phyloP scores from a whole-genome alignment of 2,113 vertebrate species.

The Gadus macrocephalus region DNA sequence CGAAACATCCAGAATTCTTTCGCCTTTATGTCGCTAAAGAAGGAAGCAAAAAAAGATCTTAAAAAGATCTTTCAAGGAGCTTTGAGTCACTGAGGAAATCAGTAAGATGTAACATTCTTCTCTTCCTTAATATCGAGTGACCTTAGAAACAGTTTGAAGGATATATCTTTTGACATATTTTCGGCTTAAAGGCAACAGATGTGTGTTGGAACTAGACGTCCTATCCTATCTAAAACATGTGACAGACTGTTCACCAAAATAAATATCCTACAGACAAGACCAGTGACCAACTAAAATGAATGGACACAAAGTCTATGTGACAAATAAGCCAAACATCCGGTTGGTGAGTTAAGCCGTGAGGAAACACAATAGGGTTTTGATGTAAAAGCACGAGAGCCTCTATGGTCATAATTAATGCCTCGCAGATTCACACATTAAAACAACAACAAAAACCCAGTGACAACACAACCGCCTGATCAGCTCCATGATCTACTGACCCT shows the following conservation, averaged over 20 bases:
- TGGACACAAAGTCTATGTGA: too few relatives aligned
- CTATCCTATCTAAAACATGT: conserved; percentile 12
- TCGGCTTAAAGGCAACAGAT: conserved; percentile 4
- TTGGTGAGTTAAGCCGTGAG: too few relatives aligned
- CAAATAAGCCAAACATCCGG: too few relatives aligned
- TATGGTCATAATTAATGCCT: too few relatives aligned
- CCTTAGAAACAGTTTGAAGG: conserved; percentile 15
- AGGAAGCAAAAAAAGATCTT: too few relatives aligned
- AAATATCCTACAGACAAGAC: background rate
- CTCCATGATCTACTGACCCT: background rate
- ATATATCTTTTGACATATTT: conserved; percentile 27
- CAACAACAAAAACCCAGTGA: too few relatives aligned
- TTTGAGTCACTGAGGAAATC: conserved; percentile 1
- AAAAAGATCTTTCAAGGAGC: too few relatives aligned
- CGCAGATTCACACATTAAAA: too few relatives aligned
- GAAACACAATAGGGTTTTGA: too few relatives aligned
- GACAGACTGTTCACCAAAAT: background rate
- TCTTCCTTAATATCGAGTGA: background rate
- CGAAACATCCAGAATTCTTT: too few relatives aligned
- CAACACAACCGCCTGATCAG: too few relatives aligned
- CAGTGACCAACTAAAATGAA: background rate
- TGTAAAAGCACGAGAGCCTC: background rate
- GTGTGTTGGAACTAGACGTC: conserved; percentile 7
- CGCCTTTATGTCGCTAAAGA: too few relatives aligned
- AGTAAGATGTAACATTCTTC: background rate